Conservation (phyloP, 2,888 invertebrate species). For the Cremastobaeus sp. region DNA sequence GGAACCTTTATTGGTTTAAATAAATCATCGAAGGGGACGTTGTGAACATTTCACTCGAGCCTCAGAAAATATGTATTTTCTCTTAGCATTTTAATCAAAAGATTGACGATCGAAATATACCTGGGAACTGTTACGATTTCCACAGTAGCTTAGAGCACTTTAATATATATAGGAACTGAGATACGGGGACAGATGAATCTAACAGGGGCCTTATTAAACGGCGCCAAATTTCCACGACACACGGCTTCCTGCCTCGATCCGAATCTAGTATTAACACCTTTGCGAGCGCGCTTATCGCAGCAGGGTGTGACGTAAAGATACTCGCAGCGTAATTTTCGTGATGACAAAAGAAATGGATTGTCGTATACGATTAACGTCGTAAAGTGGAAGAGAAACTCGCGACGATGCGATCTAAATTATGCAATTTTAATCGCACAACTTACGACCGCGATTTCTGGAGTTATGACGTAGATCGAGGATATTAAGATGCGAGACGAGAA, state of each 20-base stretch:
- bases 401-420: constrained; percentile 49
- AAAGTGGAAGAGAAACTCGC: constrained; percentile 31
- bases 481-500: constrained; percentile 14
- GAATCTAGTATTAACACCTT: background rate
- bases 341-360: constrained; percentile 23
- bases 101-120: too few species aligned
- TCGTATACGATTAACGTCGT: constrained; percentile 19
- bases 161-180: too few species aligned
- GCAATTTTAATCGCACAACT: constrained; percentile 40
- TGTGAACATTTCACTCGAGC: too few species aligned
- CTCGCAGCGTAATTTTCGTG: constrained; percentile 12
- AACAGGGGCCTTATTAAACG: too few species aligned
- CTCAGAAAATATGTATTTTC: too few species aligned
- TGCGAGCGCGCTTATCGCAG: too few species aligned
- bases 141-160: too few species aligned
- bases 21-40: too few species aligned
- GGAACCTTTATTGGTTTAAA: too few species aligned
- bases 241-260: background rate
- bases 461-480: constrained; percentile 27
- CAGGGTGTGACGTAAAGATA: constrained; percentile 24
- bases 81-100: too few species aligned
- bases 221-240: background rate
- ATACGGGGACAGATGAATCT: too few species aligned
- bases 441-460: constrained; percentile 8
- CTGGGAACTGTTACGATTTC: too few species aligned